phyloP scores from a whole-genome alignment of 1,140 invertebrate genomes.

The Bombus confusus region DNA sequence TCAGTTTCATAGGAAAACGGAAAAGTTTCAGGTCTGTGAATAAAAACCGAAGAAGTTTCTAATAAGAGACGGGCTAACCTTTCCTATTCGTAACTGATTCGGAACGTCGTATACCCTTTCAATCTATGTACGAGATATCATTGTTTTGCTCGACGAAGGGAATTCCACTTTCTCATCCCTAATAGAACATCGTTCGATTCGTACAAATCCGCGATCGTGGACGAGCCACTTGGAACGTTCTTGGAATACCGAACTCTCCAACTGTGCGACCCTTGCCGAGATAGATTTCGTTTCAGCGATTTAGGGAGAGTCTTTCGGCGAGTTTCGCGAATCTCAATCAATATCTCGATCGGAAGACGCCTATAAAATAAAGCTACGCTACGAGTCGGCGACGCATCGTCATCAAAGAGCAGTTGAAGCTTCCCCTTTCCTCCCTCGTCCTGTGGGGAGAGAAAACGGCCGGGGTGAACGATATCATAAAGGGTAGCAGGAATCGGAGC shows the following conservation, averaged over 20 bases:
- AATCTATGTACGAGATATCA: constrained; percentile 21
- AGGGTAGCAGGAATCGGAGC: constrained; percentile 66
- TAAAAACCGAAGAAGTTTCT: too few species aligned
- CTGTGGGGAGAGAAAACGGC: constrained; percentile 6
- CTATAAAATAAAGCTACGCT: constrained; percentile 72
- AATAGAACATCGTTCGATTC: constrained; percentile 7
- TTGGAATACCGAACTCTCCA: constrained; percentile 36
- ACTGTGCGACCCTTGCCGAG: background rate
- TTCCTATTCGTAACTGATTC: background rate
- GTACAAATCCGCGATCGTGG: constrained; percentile 48
- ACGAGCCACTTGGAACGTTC: constrained; percentile 39
- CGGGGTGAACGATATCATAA: constrained; percentile 67
- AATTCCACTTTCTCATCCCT: constrained; percentile 10
- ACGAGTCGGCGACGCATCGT: constrained; percentile 69
- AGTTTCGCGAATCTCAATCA: constrained; percentile 65
- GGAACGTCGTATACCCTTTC: background rate
- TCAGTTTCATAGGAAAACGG: rapidly evolving
- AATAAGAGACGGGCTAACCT: too few species aligned
- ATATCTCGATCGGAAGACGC: constrained; percentile 64
- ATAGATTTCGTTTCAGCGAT: constrained; percentile 45
- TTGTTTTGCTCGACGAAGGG: constrained; percentile 15
- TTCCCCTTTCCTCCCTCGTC: constrained; percentile 31
- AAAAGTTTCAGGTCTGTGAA: too few species aligned
- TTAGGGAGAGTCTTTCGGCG: constrained; percentile 40
- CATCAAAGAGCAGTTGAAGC: constrained; percentile 72